Evolutionary conservation across 2,888 invertebrate genomes (phyloP), one percentile per base, ranked within the genome.

Genomic region (Metellina segmentata): DNA sequence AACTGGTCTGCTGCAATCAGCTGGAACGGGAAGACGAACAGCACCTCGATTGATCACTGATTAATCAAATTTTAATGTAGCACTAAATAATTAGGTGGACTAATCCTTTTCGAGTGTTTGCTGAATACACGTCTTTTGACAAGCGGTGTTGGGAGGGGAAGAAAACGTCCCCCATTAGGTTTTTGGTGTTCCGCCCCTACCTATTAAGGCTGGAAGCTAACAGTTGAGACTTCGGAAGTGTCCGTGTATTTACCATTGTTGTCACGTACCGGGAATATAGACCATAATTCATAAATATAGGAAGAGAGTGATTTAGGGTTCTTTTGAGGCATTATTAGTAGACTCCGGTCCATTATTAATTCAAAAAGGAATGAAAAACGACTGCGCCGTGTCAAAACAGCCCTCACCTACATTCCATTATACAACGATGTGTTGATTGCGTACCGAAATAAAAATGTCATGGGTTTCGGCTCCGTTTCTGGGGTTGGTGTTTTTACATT

Each of bases 271-370:
- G 19, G 83, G 78, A 87, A 78, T 91, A 87, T 91, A 91, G 91
- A 74, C 87, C 82, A 88, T 91, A 83, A 87, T 87, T 91, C 87
- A 91, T 82, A 88, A 91, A 83, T 91, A 91, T 91, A 91, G 91
- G 83, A 78, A 86, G 78, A 34, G 79, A 83, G 79, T 91, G 91
- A 91, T 87, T 91, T 87, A 87, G 72, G 53, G 86, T 85, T 77
- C 86, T 86, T 86, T 77, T 81, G 78, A 71, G 69, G 78, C 83
- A 83, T 91, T 91, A 91, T 88, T 87, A 87, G 72, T 78, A 74
- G 81, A 81, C 90, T 82, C 20, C 69, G 49, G 77, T 49, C 16
- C 71, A 88, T 91, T 91, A 91, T 83, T 91, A 87, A 91, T 91
- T 91, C 91, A 83, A 61, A 88, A 87, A 91, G 91, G 72, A 91